phyloP scores from a whole-genome alignment of 1,140 invertebrate genomes.

The Drosophila subpulchrella region DNA sequence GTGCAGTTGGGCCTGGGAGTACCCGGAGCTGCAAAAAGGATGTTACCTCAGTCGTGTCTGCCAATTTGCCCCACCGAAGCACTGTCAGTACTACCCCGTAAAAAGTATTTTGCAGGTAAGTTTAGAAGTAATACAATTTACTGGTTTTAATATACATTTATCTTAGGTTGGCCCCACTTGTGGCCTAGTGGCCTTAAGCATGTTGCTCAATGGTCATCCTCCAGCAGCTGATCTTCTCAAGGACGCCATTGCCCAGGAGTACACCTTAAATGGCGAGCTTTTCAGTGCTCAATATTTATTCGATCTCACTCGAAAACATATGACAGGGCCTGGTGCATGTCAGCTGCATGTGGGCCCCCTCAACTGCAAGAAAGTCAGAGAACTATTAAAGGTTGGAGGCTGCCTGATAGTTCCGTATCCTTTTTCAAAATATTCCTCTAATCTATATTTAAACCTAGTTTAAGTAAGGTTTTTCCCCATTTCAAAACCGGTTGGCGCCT shows the following conservation, averaged over 20 bases:
- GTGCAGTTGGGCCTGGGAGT: constrained; percentile 84
- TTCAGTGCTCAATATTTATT: constrained; percentile 91
- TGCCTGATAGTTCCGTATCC: constrained; percentile 86
- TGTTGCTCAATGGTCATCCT: constrained; percentile 88
- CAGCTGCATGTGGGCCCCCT: constrained; percentile 68
- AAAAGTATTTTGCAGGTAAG: constrained; percentile 59
- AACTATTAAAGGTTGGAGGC: constrained; percentile 67
- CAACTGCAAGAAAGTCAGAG: constrained; percentile 80
- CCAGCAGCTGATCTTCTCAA: constrained; percentile 86
- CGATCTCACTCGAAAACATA: constrained; percentile 44
- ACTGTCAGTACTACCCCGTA: constrained; percentile 64
- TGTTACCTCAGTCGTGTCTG: constrained; percentile 85
- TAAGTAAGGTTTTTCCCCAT: background rate
- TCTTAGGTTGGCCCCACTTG: constrained; percentile 88
- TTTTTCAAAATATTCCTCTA: constrained; percentile 49
- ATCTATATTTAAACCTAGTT: constrained; percentile 1
- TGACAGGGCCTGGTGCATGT: constrained; percentile 26
- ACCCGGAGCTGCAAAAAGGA: constrained; percentile 84
- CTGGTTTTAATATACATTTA: background rate
- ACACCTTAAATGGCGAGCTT: constrained; percentile 93
- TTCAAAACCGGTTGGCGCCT: background rate
- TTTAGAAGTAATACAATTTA: background rate
- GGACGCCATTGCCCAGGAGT: constrained; percentile 87
- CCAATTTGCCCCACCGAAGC: constrained; percentile 53
- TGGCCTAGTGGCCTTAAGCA: constrained; percentile 92